Percentiles rank a stretch among this genome's conserved stretches.
Conservation (phyloP, 2,113 vertebrate genomes). For the Macrotis lagotis region DNA sequence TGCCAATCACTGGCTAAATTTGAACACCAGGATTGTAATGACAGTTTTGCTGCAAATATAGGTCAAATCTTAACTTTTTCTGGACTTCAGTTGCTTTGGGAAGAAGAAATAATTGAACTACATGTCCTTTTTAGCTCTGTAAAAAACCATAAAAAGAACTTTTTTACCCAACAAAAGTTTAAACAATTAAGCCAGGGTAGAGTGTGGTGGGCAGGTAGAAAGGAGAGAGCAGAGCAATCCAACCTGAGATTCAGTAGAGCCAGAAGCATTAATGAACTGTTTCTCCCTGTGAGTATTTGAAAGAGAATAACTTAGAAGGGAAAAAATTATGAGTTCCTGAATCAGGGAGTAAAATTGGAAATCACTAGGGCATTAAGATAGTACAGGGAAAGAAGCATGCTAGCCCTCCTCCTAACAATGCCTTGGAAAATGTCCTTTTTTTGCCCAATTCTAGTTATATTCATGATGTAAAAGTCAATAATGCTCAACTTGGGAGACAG, state of each 20-base stretch:
- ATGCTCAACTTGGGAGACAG: too few species aligned
- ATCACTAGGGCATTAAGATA: not conserved
- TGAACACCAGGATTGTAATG: not conserved
- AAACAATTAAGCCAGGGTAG: not conserved
- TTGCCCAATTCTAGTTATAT: not conserved
- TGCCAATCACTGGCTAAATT: not conserved
- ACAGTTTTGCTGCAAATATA: not conserved
- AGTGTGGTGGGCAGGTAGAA: not conserved
- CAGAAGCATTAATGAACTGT: not conserved
- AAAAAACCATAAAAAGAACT: not conserved
- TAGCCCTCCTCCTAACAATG: not conserved
- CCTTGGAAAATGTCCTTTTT: not conserved
- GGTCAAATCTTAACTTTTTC: not conserved
- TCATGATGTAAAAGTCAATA: not conserved
- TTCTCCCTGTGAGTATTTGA: not conserved
- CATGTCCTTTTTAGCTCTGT: not conserved
- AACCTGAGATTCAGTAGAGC: not conserved
- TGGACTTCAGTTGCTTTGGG: not conserved
- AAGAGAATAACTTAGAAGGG: not conserved
- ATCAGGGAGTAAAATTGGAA: not conserved
- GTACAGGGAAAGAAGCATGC: not conserved
- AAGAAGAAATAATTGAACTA: not conserved
- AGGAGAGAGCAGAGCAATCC: not conserved
- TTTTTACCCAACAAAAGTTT: not conserved
- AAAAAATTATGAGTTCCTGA: too few species aligned